Evolutionary conservation across 1,140 invertebrate species (phyloP).

Genomic region (Paraescarpia echinospica): DNA sequence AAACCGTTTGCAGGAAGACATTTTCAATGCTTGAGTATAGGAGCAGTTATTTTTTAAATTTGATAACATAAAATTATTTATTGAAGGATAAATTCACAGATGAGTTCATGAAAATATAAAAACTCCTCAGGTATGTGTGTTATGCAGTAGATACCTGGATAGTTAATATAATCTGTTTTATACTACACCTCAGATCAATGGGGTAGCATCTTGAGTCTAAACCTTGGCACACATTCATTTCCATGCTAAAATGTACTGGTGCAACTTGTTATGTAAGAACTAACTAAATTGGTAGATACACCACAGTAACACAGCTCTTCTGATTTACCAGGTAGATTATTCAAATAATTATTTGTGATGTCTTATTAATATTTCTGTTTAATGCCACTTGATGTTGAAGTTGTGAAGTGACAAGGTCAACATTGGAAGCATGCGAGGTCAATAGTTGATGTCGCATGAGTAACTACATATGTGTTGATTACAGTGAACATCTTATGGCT

Average conservation of each 20-base stretch:
- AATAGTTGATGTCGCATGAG: background rate
- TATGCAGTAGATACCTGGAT: no score
- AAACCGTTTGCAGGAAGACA: background rate
- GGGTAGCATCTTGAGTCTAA: no score
- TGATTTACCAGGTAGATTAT: no score
- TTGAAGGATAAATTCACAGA: background rate
- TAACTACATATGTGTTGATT: background rate
- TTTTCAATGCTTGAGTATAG: background rate
- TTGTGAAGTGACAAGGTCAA: background rate
- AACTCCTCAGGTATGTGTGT: no score
- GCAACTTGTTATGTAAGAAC: background rate
- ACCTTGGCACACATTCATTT: no score
- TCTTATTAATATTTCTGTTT: no score
- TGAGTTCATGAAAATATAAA: background rate
- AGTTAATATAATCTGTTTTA: no score
- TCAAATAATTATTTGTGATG: no score
- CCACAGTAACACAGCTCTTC: no score
- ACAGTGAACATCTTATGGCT: background rate
- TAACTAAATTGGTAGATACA: no score
- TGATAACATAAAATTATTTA: background rate
- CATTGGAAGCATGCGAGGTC: background rate
- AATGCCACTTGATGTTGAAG: no score
- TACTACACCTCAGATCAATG: no score
- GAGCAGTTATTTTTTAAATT: background rate
- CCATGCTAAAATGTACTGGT: background rate